These are phyloP conservation scores for Clarias laeviceps DNA, from an alignment of 2,797 vertebrate species.

Conservation along the genomic window DNA sequence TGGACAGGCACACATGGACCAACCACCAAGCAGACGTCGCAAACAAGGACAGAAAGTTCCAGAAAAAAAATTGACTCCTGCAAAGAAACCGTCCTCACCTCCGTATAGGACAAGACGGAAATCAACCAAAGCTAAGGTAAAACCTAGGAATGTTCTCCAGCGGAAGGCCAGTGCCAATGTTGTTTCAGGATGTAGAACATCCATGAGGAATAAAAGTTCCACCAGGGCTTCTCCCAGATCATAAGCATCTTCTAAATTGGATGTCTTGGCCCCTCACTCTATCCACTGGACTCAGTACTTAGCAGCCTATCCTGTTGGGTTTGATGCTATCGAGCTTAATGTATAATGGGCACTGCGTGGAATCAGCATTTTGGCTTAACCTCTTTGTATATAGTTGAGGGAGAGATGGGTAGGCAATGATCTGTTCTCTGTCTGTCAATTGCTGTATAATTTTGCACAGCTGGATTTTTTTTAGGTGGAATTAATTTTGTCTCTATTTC, in stretches of 20 bases:
- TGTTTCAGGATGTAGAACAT: constrained; percentile 51
- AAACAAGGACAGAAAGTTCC: constrained; percentile 33
- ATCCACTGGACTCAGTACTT: background rate
- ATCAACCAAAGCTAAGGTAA: constrained; percentile 44
- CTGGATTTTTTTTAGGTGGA: constrained; percentile 48
- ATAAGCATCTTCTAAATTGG: constrained; percentile 46
- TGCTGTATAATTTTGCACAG: constrained; percentile 61
- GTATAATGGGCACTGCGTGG: constrained; percentile 19
- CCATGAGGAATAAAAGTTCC: constrained; percentile 43
- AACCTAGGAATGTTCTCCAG: constrained; percentile 43
- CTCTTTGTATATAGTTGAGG: background rate
- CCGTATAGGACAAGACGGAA: constrained; percentile 54
- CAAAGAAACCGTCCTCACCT: constrained; percentile 51
- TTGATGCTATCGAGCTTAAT: constrained; percentile 32
- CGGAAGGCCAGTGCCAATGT: constrained; percentile 58
- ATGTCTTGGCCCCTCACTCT: constrained; percentile 37
- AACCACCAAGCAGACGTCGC: constrained; percentile 44
- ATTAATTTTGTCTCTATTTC: constrained; percentile 52
- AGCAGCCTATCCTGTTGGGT: constrained; percentile 1
- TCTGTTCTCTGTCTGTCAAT: constrained; percentile 35
- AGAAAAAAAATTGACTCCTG: constrained; percentile 49
- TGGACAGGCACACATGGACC: constrained; percentile 40
- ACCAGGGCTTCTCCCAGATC: constrained; percentile 49
- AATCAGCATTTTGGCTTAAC: constrained; percentile 31
- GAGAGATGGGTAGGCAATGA: background rate